A percentile compares a stretch with the other conserved stretches of the same genome.
phyloP scores from a whole-genome alignment of 2,888 invertebrate genomes.

The Sarcophaga carnaria region DNA sequence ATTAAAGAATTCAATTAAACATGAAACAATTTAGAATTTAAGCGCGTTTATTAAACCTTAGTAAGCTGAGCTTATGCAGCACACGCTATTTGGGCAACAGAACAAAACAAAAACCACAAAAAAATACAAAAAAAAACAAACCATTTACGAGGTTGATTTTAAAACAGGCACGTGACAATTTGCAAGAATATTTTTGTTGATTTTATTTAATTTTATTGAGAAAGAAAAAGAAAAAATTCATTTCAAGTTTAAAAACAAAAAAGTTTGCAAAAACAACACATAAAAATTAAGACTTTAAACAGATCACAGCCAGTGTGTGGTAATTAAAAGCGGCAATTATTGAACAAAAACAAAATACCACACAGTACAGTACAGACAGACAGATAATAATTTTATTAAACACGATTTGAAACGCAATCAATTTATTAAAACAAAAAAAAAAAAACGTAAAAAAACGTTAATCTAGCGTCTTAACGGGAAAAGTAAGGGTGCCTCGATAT shows the following conservation, averaged over 20 bases:
- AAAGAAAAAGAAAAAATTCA: not conserved
- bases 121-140: not conserved
- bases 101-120: not conserved
- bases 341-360: not conserved
- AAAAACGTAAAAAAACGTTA: no score
- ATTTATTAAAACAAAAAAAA: no score
- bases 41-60: not conserved
- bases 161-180: constrained; percentile 58
- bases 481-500: no score
- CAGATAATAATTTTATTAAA: no score
- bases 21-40: not conserved
- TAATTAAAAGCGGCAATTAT: constrained; percentile 48
- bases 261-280: not conserved
- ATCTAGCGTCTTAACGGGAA: no score
- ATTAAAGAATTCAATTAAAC: not conserved
- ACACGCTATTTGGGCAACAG: not conserved
- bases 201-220: not conserved
- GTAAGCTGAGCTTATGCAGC: not conserved
- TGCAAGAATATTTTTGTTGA: constrained; percentile 43
- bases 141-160: constrained; percentile 12
- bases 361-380: not conserved
- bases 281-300: not conserved
- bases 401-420: no score
- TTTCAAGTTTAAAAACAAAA: constrained; percentile 4
- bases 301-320: not conserved